Conservation (phyloP, 2,888 invertebrate species). For the Cheilosia vernalis region DNA sequence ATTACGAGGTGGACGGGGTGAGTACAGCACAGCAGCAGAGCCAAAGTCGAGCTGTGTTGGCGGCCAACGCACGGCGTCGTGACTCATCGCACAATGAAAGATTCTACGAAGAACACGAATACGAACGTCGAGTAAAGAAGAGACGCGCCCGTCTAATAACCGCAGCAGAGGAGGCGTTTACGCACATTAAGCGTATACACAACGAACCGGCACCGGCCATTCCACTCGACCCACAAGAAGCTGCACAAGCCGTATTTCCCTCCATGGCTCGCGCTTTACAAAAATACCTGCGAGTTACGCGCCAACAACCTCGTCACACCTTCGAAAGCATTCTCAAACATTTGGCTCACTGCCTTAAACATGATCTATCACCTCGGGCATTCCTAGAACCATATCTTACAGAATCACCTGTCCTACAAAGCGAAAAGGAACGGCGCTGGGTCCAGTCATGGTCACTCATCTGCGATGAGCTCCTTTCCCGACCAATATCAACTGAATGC, state of each 20-base stretch:
- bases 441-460: slow-evolving; percentile 98
- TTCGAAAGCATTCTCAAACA: slow-evolving; percentile 96
- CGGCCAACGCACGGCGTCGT: slow-evolving; percentile 92
- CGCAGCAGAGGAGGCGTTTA: slow-evolving; percentile 98
- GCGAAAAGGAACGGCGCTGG: slow-evolving; percentile 91
- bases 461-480: slow-evolving; percentile 94
- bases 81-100: slow-evolving; percentile 98
- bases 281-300: slow-evolving; percentile 96
- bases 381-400: slow-evolving; percentile 97
- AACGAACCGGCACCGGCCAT: slow-evolving; percentile 90
- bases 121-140: slow-evolving; percentile 95
- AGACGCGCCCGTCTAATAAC: slow-evolving; percentile 94
- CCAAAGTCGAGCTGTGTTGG: slow-evolving; percentile 88
- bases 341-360: slow-evolving; percentile 94
- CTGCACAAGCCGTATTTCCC: slow-evolving; percentile 98
- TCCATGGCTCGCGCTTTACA: slow-evolving; percentile 97
- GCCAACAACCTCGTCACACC: slow-evolving; percentile 97
- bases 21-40: slow-evolving; percentile 88
- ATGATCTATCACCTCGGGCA: slow-evolving; percentile 96
- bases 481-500: slow-evolving; percentile 92
- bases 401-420: slow-evolving; percentile 92
- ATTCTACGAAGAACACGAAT: slow-evolving; percentile 99
- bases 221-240: slow-evolving; percentile 96
- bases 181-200: slow-evolving; percentile 94
- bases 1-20: slow-evolving; percentile 97